A percentile compares a stretch with the other conserved stretches of the same genome.
phyloP scores from a whole-genome alignment of 1,140 invertebrate species.

The Stenopsyche tienmushanensis region DNA sequence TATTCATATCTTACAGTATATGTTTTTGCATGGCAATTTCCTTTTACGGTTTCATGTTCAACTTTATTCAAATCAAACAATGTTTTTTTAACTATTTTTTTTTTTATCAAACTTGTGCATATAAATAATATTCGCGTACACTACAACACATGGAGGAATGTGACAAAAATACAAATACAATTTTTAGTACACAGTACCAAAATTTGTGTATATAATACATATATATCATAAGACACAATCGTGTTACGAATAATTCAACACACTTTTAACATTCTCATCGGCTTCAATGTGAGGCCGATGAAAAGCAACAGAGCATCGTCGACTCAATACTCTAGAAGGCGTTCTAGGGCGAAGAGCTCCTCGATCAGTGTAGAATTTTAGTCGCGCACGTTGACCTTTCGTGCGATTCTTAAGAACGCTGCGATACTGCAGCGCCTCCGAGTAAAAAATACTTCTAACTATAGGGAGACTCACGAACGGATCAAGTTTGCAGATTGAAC shows the following conservation, averaged over 20 bases:
- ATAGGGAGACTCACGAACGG: no score
- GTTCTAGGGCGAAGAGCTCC: slow-evolving; percentile 40
- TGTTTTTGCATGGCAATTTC: slow-evolving; percentile 41
- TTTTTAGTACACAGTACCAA: slow-evolving; percentile 42
- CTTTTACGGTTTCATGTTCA: slow-evolving; percentile 36
- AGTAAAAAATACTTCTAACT: no score
- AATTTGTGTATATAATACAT: slow-evolving; percentile 42
- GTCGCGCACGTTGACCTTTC: no score
- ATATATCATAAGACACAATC: slow-evolving; percentile 37
- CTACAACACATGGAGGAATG: slow-evolving; percentile 36
- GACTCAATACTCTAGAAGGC: slow-evolving; percentile 33
- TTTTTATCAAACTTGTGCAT: slow-evolving; percentile 24
- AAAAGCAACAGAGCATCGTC: slow-evolving; percentile 12
- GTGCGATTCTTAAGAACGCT: no score
- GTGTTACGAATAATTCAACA: slow-evolving; percentile 35
- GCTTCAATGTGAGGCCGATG: slow-evolving; percentile 41
- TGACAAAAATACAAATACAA: slow-evolving; percentile 41
- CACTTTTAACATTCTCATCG: slow-evolving; percentile 23
- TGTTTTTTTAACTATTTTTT: slow-evolving; percentile 21
- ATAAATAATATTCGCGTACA: slow-evolving; percentile 35
- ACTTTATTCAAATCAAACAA: slow-evolving; percentile 39
- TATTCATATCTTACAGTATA: slow-evolving; percentile 39
- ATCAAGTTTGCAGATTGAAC: no score
- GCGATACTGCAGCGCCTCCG: no score
- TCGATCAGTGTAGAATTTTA: not conserved